Evolutionary conservation across 2,113 vertebrate genomes (phyloP).

Genomic region (Candoia aspera): DNA sequence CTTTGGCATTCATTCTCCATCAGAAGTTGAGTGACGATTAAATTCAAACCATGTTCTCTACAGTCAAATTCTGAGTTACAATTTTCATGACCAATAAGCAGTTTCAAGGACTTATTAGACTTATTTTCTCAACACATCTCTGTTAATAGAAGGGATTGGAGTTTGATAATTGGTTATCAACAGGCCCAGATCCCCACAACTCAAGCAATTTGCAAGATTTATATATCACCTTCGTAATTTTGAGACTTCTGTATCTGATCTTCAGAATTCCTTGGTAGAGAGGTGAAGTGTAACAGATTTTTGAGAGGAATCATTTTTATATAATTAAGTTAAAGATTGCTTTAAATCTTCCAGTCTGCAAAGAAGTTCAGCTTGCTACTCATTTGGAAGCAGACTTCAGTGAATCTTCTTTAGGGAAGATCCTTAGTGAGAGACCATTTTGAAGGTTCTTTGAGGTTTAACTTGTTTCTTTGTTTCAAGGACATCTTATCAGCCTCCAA

Average conservation of each 20-base stretch:
- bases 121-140: not conserved
- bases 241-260: not conserved
- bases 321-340: not conserved
- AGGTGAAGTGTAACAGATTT: not conserved
- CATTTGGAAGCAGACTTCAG: not conserved
- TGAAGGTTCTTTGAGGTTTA: not conserved
- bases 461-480: not conserved
- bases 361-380: not conserved
- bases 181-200: not conserved
- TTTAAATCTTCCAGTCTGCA: not conserved
- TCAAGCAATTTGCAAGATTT: not conserved
- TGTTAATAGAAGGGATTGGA: not conserved
- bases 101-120: not conserved
- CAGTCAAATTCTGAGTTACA: not conserved
- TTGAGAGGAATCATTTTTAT: not conserved
- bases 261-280: not conserved
- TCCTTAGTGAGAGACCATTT: not conserved
- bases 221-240: not conserved
- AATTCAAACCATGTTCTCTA: not conserved
- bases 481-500: not conserved
- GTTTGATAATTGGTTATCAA: not conserved
- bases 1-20: not conserved
- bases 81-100: not conserved
- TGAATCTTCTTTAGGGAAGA: not conserved
- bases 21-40: not conserved